Evolutionary conservation across 2,888 invertebrate genomes (phyloP).

Genomic region (Amphimallon solstitiale): DNA sequence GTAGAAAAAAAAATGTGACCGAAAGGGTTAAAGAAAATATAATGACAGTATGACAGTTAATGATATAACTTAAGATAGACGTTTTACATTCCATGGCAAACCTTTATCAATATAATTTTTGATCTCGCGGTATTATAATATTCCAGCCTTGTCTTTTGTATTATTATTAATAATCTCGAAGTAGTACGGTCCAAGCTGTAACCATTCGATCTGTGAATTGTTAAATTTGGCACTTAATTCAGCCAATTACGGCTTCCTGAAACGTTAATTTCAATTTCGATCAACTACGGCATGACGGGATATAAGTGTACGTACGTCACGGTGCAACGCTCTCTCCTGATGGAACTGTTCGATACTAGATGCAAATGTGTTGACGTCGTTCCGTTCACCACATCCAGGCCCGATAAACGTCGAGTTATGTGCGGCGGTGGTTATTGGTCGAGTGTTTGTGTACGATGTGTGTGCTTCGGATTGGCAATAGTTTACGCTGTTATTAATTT

Average conservation of each 20-base stretch:
- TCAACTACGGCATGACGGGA: neutral
- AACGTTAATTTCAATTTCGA: slow-evolving; percentile 22
- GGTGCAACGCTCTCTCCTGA: neutral
- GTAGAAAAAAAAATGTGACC: no score
- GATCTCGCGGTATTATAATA: no score
- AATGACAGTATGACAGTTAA: no score
- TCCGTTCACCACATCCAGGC: no score
- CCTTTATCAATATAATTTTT: no score
- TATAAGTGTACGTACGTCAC: neutral
- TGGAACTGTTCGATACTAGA: neutral
- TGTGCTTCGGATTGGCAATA: slow-evolving; percentile 14
- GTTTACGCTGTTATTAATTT: slow-evolving; percentile 27
- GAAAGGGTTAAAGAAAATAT: no score
- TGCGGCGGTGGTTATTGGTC: neutral
- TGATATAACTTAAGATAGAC: no score
- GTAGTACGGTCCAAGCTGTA: no score
- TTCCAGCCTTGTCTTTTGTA: no score
- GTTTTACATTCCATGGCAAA: no score
- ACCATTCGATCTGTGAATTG: slow-evolving; percentile 2
- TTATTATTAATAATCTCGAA: no score
- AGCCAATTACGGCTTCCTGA: slow-evolving; percentile 20
- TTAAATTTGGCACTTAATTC: slow-evolving; percentile 19
- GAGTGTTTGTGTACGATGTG: neutral
- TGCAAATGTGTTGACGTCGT: slow-evolving; percentile 11
- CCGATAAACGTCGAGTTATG: no score